Percentiles rank a stretch among this genome's conserved stretches.
phyloP scores from a whole-genome alignment of 2,113 vertebrate genomes.

The Dicaeum eximium region DNA sequence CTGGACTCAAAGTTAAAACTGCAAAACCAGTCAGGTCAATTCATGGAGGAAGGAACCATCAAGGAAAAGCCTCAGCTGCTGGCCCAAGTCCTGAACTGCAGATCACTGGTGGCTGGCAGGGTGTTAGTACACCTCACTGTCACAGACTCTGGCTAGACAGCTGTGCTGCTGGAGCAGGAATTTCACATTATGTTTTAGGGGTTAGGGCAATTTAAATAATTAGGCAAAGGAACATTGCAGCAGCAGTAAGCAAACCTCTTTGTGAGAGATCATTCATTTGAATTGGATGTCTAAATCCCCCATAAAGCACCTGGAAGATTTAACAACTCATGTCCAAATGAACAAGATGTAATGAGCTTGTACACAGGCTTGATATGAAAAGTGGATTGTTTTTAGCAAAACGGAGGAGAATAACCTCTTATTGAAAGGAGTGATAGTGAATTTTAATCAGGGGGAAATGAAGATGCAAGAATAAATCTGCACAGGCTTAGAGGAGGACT shows the following conservation, averaged over 20 bases:
- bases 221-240: neutral
- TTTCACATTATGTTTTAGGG: neutral
- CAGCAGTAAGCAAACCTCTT: neutral
- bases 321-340: constrained; percentile 43
- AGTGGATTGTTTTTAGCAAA: constrained; percentile 57
- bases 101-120: neutral
- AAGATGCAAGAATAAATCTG: constrained; percentile 32
- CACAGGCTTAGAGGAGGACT: neutral
- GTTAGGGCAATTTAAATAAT: constrained; percentile 24
- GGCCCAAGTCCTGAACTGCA: neutral
- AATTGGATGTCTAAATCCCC: constrained; percentile 37
- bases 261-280: neutral
- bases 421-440: constrained; percentile 13
- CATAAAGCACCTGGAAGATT: constrained; percentile 43
- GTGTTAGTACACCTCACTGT: neutral
- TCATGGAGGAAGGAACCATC: neutral
- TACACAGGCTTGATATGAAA: constrained; percentile 37
- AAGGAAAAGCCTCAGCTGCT: neutral
- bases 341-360: constrained; percentile 47
- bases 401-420: constrained; percentile 19
- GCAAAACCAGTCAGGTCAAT: neutral
- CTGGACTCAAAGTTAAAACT: neutral
- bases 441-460: constrained; percentile 55
- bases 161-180: neutral
- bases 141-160: neutral